phyloP scores from a whole-genome alignment of 1,140 invertebrate genomes.

The Lepidurus arcticus region DNA sequence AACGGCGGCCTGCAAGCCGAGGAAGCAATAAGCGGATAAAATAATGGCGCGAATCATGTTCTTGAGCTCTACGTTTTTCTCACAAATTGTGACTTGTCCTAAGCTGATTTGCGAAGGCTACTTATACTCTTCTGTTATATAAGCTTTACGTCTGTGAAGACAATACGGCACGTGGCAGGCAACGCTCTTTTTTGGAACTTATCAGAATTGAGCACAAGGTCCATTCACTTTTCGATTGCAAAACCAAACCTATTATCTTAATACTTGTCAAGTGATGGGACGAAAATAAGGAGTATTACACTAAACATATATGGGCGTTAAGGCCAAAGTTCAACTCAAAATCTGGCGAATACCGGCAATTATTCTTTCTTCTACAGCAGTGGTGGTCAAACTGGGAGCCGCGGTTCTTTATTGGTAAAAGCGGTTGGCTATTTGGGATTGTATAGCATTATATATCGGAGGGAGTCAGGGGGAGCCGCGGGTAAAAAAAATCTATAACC shows the following conservation, averaged over 20 bases:
- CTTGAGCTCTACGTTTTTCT: background rate
- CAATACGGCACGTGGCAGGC: background rate
- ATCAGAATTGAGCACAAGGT: constrained; percentile 14
- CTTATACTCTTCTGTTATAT: constrained; percentile 6
- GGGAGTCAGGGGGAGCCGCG: too few relatives aligned
- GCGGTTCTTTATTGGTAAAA: too few relatives aligned
- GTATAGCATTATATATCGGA: too few relatives aligned
- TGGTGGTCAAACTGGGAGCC: too few relatives aligned
- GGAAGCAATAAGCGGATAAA: background rate
- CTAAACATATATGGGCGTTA: background rate
- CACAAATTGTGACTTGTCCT: background rate
- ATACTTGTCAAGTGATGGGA: background rate
- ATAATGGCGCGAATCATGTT: background rate
- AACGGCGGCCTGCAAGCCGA: constrained; percentile 11
- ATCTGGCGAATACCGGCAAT: background rate
- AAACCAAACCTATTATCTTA: background rate
- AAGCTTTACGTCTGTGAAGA: background rate
- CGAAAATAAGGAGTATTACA: background rate
- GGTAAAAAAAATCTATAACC: too few relatives aligned
- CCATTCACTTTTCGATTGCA: background rate
- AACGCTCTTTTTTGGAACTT: background rate
- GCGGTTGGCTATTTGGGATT: too few relatives aligned
- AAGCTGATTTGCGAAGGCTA: background rate
- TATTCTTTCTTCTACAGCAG: background rate
- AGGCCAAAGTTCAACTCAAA: background rate